Evolutionary conservation across 2,888 invertebrate species (phyloP).

Genomic region (Sussaba pulchella): DNA sequence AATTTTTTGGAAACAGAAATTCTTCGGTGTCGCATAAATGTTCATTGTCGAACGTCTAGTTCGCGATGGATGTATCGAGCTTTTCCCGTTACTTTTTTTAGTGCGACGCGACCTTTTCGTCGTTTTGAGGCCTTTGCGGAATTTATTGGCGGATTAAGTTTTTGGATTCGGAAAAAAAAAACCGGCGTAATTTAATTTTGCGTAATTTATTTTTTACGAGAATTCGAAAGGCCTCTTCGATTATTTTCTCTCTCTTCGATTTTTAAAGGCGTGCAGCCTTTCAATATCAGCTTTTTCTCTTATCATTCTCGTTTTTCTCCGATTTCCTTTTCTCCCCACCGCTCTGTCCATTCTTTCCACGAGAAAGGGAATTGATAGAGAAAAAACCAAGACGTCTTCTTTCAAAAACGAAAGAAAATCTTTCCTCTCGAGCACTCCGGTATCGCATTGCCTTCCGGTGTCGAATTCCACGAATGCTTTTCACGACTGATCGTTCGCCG

Average conservation of each 20-base stretch:
- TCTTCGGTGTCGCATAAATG: conserved; percentile 3
- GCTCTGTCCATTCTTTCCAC: neutral
- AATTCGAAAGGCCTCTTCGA: neutral
- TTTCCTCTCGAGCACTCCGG: conserved; percentile 55
- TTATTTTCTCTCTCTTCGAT: neutral
- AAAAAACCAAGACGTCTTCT: neutral
- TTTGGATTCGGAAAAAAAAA: conserved; percentile 24
- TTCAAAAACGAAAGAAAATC: no score
- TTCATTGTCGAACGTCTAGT: conserved; percentile 8
- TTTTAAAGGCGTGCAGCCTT: no score
- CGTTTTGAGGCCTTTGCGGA: conserved; percentile 56
- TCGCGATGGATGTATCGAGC: conserved; percentile 16
- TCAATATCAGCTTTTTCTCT: neutral
- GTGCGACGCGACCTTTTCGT: conserved; percentile 15
- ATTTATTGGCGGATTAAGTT: conserved; percentile 25
- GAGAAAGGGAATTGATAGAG: no score
- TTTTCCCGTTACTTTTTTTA: neutral
- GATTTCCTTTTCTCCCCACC: neutral
- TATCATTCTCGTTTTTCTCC: neutral
- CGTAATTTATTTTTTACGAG: conserved; percentile 39
- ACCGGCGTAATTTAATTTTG: conserved; percentile 27
- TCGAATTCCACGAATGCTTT: conserved; percentile 33
- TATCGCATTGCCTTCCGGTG: conserved; percentile 8
- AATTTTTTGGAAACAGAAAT: conserved; percentile 13
- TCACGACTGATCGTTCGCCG: conserved; percentile 12